Base-by-base conservation (phyloP, 2,888 invertebrate genomes). In the Apomyelois bistriatella region DNA sequence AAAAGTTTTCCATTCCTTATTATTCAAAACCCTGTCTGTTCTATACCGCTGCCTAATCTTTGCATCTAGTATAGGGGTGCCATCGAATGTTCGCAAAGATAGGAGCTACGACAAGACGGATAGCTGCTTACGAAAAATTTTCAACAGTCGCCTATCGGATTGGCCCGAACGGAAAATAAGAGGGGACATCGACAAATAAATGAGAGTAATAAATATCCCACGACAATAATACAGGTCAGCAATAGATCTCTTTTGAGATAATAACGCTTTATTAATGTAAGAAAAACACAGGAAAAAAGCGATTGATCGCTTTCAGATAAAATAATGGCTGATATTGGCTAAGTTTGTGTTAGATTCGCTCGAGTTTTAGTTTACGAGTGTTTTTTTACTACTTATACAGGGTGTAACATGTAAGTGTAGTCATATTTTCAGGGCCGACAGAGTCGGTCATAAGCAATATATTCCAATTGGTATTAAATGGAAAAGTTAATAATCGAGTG, bases 201-300 rank as follows among this genome's bases (percentile, higher is more conserved):
- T 89, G 89, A 89, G 69, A 73, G 85, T 74, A 75, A 81, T 90
- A 90, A 90, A 90, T 90, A 87, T 86, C 88, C 78, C 82, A 87
- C 88, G 89, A 89, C 88, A 89, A 90, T 89, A 90, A 89, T 88
- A 89, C 90, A 89, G 90, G 88, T 90, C 90, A 90, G 90, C 90
- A 85, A 85, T 88, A 90, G 90, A 90, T 90, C 82, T 80, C 78
- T 76, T 73, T 74, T 71, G 61, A 85, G 89, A 90, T 89, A 85
- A 81, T 73, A 78, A 76, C 71, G 76, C 81, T 79, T 85, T 88
- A 89, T 87, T 85, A 85, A 88, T 89, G 88, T 79, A 74, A 72
- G 78, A 85, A 89, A 85, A 88, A 87, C 86, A 87, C 79, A 73
- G 82, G 81, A 82, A 86, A 87, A 84, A 82, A 75, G 63, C 72